Percentiles rank a stretch among this genome's conserved stretches.
Conservation (phyloP, 2,888 invertebrate species). For the Trisateles emortualis region DNA sequence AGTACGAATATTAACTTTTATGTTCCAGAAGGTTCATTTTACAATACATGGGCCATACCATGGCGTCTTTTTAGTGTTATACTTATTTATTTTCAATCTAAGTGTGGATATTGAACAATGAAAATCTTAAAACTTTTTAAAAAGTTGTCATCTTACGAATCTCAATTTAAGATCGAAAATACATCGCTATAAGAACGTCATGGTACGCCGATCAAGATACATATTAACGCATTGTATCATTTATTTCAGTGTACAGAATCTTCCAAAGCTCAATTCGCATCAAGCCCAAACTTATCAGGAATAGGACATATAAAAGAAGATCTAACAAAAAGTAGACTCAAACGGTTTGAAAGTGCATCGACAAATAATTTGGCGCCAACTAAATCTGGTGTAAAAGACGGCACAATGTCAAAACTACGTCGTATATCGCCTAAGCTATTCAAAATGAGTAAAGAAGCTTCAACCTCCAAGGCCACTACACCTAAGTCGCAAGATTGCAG, state of each 20-base stretch:
- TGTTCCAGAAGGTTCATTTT: no score
- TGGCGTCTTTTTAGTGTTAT: no score
- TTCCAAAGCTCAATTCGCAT: conserved; percentile 72
- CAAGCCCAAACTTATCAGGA: conserved; percentile 75
- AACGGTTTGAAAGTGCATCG: conserved; percentile 69
- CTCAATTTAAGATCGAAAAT: no score
- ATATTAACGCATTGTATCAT: conserved; percentile 17
- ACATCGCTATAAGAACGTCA: no score
- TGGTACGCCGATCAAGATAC: no score
- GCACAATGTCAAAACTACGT: conserved; percentile 61
- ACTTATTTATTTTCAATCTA: no score
- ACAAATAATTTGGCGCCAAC: conserved; percentile 64
- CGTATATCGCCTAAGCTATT: conserved; percentile 74
- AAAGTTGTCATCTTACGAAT: no score
- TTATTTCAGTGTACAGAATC: conserved; percentile 63
- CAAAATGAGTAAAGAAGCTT: conserved; percentile 59
- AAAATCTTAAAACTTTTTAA: no score
- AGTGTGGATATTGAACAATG: no score
- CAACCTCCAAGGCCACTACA: conserved; percentile 35
- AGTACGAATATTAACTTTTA: conserved; percentile 48
- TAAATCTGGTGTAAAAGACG: conserved; percentile 55
- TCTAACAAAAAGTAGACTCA: conserved; percentile 56
- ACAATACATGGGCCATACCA: no score
- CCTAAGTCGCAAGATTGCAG: conserved; percentile 55
- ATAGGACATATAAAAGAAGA: conserved; percentile 57